These are phyloP conservation scores for Aethina tumida DNA, from an alignment of 1,140 invertebrate genomes.

Conservation along the genomic window DNA sequence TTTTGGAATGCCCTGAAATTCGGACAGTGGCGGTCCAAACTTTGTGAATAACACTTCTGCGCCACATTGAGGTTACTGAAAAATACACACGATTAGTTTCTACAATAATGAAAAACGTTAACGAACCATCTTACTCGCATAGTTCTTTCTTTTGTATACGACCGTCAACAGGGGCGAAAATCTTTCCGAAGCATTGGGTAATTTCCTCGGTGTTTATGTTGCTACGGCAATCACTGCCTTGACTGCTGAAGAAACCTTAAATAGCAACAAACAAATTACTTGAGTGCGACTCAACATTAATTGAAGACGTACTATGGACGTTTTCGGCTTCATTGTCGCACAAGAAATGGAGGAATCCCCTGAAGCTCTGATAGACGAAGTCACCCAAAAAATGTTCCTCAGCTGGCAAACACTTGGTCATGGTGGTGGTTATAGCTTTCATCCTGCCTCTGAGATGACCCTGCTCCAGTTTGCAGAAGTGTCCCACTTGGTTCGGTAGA, in stretches of 20 bases:
- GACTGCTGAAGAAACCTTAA: slow-evolving; percentile 6
- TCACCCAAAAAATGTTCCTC: slow-evolving; percentile 5
- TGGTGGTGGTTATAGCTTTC: slow-evolving; percentile 1
- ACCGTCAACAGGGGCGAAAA: slow-evolving; percentile 1
- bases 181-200: background rate
- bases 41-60: background rate
- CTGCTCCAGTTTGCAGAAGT: slow-evolving; percentile 5
- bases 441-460: background rate
- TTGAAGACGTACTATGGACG: background rate
- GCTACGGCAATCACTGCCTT: slow-evolving; percentile 2
- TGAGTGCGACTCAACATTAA: background rate
- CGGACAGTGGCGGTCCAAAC: slow-evolving; percentile 2
- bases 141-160: background rate
- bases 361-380: slow-evolving; percentile 1
- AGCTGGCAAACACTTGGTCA: background rate
- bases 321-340: background rate
- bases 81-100: background rate
- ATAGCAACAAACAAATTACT: background rate
- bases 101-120: background rate
- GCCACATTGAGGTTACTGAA: slow-evolving; percentile 2
- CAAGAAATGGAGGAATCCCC: slow-evolving; percentile 4
- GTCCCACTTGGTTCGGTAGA: slow-evolving; percentile 1
- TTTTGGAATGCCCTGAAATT: slow-evolving; percentile 4
- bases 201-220: slow-evolving; percentile 1
- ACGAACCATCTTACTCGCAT: slow-evolving; percentile 2